These are phyloP conservation scores for Scaptomyza flava DNA, from an alignment of 2,888 invertebrate species.

Conservation along the genomic window DNA sequence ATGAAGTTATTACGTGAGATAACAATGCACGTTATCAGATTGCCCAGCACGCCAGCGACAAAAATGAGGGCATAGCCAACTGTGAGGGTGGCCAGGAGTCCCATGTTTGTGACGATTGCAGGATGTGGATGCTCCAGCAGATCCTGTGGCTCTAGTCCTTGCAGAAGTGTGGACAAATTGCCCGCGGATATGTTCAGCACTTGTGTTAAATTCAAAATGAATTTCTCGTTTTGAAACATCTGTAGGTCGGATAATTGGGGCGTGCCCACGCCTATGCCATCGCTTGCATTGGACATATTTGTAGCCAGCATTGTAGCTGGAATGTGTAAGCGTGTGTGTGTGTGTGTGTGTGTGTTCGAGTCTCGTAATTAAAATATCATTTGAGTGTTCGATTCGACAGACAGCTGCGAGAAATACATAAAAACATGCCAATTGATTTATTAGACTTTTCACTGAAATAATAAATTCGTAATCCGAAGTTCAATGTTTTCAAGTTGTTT, in stretches of 20 bases:
- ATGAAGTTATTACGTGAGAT: constrained; percentile 92
- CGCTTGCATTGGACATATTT: constrained; percentile 38
- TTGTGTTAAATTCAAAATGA: constrained; percentile 81
- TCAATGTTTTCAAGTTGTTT: constrained; percentile 17
- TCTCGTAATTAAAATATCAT: constrained; percentile 38
- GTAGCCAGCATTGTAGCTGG: constrained; percentile 55
- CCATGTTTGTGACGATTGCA: constrained; percentile 46
- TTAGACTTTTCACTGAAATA: constrained; percentile 1
- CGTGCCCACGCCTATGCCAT: constrained; percentile 12
- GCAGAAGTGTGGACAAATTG: constrained; percentile 78
- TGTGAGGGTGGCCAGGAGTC: constrained; percentile 86
- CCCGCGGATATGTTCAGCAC: constrained; percentile 81
- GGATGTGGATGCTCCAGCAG: constrained; percentile 35
- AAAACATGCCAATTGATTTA: constrained; percentile 20
- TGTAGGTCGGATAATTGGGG: constrained; percentile 54
- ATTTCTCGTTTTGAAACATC: constrained; percentile 78
- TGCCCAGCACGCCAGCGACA: constrained; percentile 91
- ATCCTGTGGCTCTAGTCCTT: constrained; percentile 53
- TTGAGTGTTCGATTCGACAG: constrained; percentile 28
- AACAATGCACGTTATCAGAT: constrained; percentile 93
- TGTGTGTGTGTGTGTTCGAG: constrained; percentile 2
- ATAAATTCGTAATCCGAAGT: constrained; percentile 13
- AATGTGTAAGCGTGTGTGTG: constrained; percentile 34
- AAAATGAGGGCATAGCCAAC: constrained; percentile 87
- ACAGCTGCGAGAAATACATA: constrained; percentile 10